phyloP scores from a whole-genome alignment of 2,113 vertebrate genomes.

The Nothocercus nigrocapillus region DNA sequence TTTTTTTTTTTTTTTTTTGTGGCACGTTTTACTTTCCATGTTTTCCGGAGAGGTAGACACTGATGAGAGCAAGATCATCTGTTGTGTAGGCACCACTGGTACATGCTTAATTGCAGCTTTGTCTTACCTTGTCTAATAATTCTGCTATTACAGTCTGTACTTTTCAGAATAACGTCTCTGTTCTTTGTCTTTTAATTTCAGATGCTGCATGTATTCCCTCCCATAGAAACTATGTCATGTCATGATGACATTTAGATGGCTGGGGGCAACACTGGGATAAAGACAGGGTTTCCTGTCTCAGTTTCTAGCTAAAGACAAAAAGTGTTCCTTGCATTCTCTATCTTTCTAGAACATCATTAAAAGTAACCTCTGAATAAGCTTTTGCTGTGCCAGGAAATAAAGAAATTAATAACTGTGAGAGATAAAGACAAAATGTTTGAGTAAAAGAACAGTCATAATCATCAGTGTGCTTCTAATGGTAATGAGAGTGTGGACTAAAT shows the following conservation, averaged over 20 bases:
- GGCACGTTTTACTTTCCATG: too few relatives aligned
- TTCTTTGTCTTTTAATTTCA: not conserved
- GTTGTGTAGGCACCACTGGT: not conserved
- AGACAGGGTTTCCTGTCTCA: not conserved
- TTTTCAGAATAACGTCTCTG: not conserved
- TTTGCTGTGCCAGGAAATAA: not conserved
- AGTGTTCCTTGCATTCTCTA: not conserved
- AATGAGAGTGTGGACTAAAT: not conserved
- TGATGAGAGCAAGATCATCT: not conserved
- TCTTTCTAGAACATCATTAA: not conserved
- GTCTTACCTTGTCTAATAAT: not conserved
- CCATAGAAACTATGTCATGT: not conserved
- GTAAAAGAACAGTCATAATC: not conserved
- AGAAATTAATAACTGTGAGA: not conserved
- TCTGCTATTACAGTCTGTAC: not conserved
- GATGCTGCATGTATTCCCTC: not conserved
- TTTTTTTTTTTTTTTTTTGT: too few relatives aligned
- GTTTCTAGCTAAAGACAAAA: not conserved
- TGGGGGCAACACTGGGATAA: not conserved
- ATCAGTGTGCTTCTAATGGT: not conserved
- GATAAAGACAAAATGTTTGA: not conserved
- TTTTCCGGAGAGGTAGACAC: not conserved
- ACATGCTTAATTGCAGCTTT: not conserved
- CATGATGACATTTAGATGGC: not conserved
- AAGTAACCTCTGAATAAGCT: not conserved